Base-by-base conservation (phyloP, 2,888 invertebrate genomes). In the Lacanobia wlatinum region DNA sequence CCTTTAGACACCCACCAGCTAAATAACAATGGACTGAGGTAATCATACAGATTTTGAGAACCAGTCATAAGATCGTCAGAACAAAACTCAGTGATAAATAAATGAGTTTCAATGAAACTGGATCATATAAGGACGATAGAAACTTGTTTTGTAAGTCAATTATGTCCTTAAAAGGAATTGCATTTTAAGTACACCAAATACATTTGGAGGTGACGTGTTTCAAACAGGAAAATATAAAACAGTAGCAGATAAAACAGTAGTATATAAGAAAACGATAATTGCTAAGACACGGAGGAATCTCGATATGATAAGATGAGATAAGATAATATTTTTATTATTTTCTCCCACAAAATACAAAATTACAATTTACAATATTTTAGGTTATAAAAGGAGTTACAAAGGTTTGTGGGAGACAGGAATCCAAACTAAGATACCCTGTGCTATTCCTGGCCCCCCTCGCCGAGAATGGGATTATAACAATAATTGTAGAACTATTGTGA, bases 1-100 rank as follows among this genome's bases (percentile, higher is more conserved):
- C 83, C 80, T 83, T 76, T 68, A 66, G n/a, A 74, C 85, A 71
- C 86, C 86, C 87, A 86, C 86, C 73, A 60, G 66, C 6, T 56
- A 73, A 78, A 84, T 78, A 80, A 78, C 83, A 80, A 76, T 74
- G 63, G 38, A 23, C 74, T 82, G 83, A 87, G 87, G 73, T 82
- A 82, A 81, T 68, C 83, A 48, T 52, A 58, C 60, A 52, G 68
- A 67, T 70, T 73, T 61, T 58, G 63, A 56, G 55, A 77, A 56
- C 52, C 48, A 50, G 65, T 82, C 79, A 63, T 53, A 43, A 53
- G 65, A 62, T 60, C 23, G 43, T 16, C 56, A 72, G 52, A 72
- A 69, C 52, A 63, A 71, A 69, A 69, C 34, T 43, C 40, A 23
- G 10, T 21, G 6, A 70, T 67, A 80, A 82, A 78, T 58, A 70